These are phyloP conservation scores for Prenolepis imparis DNA, from an alignment of 2,888 invertebrate species.

Conservation along the genomic window DNA sequence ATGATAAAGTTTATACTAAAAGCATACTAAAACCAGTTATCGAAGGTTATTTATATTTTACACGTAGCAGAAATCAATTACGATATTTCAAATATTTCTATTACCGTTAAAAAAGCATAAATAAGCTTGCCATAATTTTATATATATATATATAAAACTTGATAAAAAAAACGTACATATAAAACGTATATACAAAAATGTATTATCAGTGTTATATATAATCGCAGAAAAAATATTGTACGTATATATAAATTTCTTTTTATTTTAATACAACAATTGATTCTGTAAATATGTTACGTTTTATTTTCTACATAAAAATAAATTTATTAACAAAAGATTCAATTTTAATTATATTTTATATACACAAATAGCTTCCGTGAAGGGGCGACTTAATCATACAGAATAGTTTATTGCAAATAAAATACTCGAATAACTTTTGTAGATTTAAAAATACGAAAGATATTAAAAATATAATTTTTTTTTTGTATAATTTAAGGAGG, in stretches of 20 bases:
- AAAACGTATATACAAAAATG: constrained; percentile 5
- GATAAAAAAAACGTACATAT: background rate
- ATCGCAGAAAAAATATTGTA: background rate
- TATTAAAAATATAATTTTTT: background rate
- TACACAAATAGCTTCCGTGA: background rate
- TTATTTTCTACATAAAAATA: background rate
- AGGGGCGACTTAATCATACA: background rate
- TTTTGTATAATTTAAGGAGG: background rate
- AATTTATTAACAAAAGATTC: background rate
- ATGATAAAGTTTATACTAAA: background rate
- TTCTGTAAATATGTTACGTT: background rate
- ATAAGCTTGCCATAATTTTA: constrained; percentile 1
- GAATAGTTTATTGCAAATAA: background rate
- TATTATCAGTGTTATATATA: background rate
- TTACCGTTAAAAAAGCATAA: background rate
- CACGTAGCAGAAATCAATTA: background rate
- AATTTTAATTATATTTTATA: constrained; percentile 9
- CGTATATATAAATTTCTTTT: background rate
- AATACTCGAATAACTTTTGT: background rate
- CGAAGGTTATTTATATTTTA: background rate
- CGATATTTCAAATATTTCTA: background rate
- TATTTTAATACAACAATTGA: background rate
- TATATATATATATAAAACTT: constrained; percentile 2
- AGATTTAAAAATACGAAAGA: background rate
- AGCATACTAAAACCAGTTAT: background rate